phyloP scores from a whole-genome alignment of 2,888 invertebrate genomes.

The Mesorhabditis spiculigera region DNA sequence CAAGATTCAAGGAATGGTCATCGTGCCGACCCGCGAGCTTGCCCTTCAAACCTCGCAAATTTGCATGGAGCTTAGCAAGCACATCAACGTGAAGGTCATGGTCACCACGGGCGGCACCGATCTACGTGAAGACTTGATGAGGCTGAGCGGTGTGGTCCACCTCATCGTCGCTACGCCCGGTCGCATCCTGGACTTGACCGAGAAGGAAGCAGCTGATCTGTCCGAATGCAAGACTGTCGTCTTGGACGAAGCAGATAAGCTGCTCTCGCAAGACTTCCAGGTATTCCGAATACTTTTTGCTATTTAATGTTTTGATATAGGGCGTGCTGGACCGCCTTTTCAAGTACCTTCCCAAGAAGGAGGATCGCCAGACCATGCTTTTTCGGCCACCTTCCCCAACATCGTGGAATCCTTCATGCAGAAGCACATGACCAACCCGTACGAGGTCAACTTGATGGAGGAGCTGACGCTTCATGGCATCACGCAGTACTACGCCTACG shows the following conservation, averaged over 20 bases:
- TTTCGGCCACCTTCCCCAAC: conserved; percentile 96
- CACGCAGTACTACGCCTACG: conserved; percentile 99
- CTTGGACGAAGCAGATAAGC: conserved; percentile 96
- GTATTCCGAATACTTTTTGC: conserved; percentile 14
- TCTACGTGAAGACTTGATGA: conserved; percentile 93
- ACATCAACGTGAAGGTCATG: conserved; percentile 89
- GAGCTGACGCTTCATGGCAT: conserved; percentile 97
- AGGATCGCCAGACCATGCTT: conserved; percentile 90
- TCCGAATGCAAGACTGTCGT: conserved; percentile 92
- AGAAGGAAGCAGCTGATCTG: conserved; percentile 90
- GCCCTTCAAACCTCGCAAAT: conserved; percentile 99
- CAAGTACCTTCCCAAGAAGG: conserved; percentile 79
- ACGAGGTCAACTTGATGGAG: conserved; percentile 99
- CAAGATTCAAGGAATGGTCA: conserved; percentile 87
- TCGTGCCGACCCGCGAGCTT: conserved; percentile 96
- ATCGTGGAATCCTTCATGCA: conserved; percentile 98
- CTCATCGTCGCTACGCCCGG: conserved; percentile 98
- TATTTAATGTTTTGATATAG: conserved; percentile 35
- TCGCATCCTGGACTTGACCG: conserved; percentile 97
- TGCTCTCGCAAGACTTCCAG: conserved; percentile 96
- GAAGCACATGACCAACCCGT: conserved; percentile 88
- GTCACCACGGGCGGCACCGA: conserved; percentile 97
- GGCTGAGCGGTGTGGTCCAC: conserved; percentile 93
- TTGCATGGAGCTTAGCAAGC: conserved; percentile 95
- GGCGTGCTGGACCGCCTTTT: conserved; percentile 98